Evolutionary conservation across 2,113 vertebrate genomes (phyloP).

Genomic region (Xenopus laevis): DNA sequence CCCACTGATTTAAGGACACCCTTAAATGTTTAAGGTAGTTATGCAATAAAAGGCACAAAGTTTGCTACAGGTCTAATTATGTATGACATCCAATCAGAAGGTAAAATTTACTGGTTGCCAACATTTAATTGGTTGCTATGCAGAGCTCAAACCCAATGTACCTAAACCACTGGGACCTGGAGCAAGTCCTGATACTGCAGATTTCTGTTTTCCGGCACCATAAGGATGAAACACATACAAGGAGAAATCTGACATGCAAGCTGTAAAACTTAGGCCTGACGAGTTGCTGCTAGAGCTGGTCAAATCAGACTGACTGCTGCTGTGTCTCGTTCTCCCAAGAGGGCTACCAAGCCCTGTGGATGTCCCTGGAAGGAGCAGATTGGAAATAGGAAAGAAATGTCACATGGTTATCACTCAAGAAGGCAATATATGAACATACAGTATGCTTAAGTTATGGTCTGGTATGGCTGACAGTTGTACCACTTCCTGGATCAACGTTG

Average conservation of each 20-base stretch:
- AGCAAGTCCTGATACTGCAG: constrained; percentile 81
- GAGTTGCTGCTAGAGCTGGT: constrained; percentile 81
- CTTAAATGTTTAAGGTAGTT: too few species aligned
- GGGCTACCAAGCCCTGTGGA: constrained; percentile 83
- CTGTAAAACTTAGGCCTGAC: constrained; percentile 94
- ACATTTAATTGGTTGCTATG: too few species aligned
- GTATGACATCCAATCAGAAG: too few species aligned
- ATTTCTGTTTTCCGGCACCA: constrained; percentile 93
- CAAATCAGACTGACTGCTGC: constrained; percentile 94
- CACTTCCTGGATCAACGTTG: too few species aligned
- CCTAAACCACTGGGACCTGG: constrained; percentile 82
- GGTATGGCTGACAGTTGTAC: too few species aligned
- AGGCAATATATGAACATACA: too few species aligned
- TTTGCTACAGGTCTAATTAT: too few species aligned
- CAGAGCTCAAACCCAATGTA: constrained; percentile 49
- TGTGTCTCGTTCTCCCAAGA: constrained; percentile 86
- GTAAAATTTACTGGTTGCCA: too few species aligned
- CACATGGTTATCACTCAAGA: too few species aligned
- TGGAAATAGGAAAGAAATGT: background rate
- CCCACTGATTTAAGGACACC: too few species aligned
- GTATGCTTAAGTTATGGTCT: too few species aligned
- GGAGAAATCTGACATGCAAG: constrained; percentile 98
- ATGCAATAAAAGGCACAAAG: too few species aligned
- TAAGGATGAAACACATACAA: constrained; percentile 97
- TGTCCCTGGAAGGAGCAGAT: constrained; percentile 62